Base-by-base conservation (phyloP, 2,888 invertebrate genomes). In the Sycophila texana region DNA sequence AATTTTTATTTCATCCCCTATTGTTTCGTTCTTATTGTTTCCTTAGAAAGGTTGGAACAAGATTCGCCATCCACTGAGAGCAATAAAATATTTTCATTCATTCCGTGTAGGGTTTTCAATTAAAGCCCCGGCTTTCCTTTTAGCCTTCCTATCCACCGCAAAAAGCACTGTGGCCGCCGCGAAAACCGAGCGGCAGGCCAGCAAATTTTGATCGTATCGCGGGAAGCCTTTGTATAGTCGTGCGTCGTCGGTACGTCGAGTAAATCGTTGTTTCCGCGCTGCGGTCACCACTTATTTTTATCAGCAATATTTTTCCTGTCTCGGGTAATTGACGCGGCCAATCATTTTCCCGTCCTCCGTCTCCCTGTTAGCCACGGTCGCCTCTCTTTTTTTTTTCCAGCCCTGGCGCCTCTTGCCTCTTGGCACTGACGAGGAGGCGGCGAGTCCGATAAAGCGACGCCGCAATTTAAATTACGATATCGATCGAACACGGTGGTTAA, bases 281-380 rank as follows among this genome's bases (percentile, higher is more conserved):
- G 49, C 65, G 51, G 58, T 49, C 16, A 39, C 53, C 30, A 30
- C 67, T 61, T 53, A 26, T 72, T 58, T 76, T 65, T 70, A 79
- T 70, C 73, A 39, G 49, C 72, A 68, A 76, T 73, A 76, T 76
- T 73, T 80, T 72, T 39, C 67, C 55, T 22, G 67, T 22, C 13
- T 22, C 55, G 13, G 51, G 53, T 76, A 76, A 80, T 76, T 80
- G 76, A 80, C 68, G 76, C 68, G 58, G 67, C 79, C 72, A 75
- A 76, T 75, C 73, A 73, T 76, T 65, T 65, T 14, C 55, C 47
- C 20, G 72, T 47, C 70, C n/a, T 39, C 20, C 65, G 73, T 63
- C 58, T 26, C 51, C 16, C 73, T 26, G 63, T 73, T 73, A 73
- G 73, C 73, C 55, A 39, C 39, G 55, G 16, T 51, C 18, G 60